These are phyloP conservation scores for Ornithoptera alexandrae DNA, from an alignment of 2,888 invertebrate genomes.

Conservation along the genomic window DNA sequence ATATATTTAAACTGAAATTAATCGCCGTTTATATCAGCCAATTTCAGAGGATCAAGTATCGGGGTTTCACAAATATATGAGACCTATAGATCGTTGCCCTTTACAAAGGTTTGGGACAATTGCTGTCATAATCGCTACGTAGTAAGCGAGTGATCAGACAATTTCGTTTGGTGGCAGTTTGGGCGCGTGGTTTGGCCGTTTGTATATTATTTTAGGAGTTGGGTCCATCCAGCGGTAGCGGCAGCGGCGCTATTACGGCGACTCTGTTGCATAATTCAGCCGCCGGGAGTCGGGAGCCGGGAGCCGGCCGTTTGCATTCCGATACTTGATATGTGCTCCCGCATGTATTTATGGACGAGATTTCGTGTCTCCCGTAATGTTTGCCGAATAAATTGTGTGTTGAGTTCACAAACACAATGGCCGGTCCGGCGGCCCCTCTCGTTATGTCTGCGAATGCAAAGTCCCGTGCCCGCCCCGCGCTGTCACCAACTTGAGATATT, in stretches of 20 bases:
- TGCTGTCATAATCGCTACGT: too few relatives aligned
- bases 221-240: conserved; percentile 45
- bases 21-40: too few relatives aligned
- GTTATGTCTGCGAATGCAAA: conserved; percentile 78
- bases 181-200: conserved; percentile 39
- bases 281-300: conserved; percentile 63
- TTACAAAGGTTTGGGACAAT: too few relatives aligned
- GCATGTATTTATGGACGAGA: conserved; percentile 80
- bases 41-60: too few relatives aligned
- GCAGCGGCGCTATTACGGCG: conserved; percentile 64
- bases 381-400: conserved; percentile 69
- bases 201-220: conserved; percentile 68
- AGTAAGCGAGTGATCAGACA: neutral
- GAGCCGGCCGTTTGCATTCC: conserved; percentile 77
- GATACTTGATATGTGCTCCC: conserved; percentile 80
- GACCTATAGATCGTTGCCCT: too few relatives aligned
- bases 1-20: too few relatives aligned
- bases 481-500: conserved; percentile 72
- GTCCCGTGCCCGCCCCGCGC: conserved; percentile 71
- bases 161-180: conserved; percentile 6
- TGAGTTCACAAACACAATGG: conserved; percentile 78
- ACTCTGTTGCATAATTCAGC: conserved; percentile 78
- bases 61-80: too few relatives aligned
- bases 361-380: conserved; percentile 79
- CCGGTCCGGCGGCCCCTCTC: conserved; percentile 70